Evolutionary conservation across 2,888 invertebrate species (phyloP).

Genomic region (Perizoma flavofasciatum): DNA sequence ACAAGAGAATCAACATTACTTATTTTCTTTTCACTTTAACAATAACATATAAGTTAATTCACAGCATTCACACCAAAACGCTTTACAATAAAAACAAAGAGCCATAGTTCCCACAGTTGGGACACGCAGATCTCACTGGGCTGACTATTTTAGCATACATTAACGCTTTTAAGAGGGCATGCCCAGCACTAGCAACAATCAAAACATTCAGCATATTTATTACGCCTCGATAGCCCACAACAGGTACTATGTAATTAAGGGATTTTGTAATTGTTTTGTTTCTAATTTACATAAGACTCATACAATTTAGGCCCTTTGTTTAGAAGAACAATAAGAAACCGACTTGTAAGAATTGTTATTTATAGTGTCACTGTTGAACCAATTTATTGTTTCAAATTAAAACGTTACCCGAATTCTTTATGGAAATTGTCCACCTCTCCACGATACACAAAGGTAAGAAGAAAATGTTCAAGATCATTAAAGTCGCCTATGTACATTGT

Average conservation of each 20-base stretch:
- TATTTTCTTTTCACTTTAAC: slow-evolving; percentile 24
- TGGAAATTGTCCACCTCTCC: no score
- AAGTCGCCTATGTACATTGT: no score
- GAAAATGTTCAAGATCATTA: no score
- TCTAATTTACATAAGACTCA: slow-evolving; percentile 48
- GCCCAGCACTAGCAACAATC: slow-evolving; percentile 62
- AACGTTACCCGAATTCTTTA: no score
- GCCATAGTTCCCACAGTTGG: slow-evolving; percentile 47
- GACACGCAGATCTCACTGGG: slow-evolving; percentile 53
- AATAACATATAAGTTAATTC: slow-evolving; percentile 34
- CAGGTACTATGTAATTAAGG: slow-evolving; percentile 62
- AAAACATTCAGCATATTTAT: slow-evolving; percentile 63
- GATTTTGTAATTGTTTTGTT: slow-evolving; percentile 54
- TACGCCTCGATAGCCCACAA: slow-evolving; percentile 60
- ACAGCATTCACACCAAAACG: slow-evolving; percentile 34
- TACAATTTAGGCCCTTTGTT: slow-evolving; percentile 39
- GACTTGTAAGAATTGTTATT: slow-evolving; percentile 8
- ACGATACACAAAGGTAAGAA: no score
- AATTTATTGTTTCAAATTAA: no score
- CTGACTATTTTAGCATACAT: slow-evolving; percentile 60
- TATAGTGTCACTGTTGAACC: slow-evolving; percentile 8
- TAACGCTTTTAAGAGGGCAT: slow-evolving; percentile 46
- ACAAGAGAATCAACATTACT: no score
- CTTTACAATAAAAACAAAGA: slow-evolving; percentile 48
- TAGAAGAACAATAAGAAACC: slow-evolving; percentile 27